These are phyloP conservation scores for Saxidomus purpurata DNA, from an alignment of 1,140 invertebrate genomes.

Conservation along the genomic window DNA sequence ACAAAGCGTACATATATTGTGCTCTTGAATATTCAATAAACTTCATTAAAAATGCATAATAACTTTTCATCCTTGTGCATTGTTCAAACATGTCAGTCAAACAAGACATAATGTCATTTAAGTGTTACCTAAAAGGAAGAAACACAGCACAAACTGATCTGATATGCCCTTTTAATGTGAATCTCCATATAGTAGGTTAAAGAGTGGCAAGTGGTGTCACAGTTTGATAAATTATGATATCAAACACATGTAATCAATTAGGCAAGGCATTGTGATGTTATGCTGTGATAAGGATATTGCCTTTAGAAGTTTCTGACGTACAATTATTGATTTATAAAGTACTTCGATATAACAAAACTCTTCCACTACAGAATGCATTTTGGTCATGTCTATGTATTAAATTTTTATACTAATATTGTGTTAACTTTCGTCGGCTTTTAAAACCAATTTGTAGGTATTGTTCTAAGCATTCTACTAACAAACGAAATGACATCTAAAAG, in stretches of 20 bases:
- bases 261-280: not conserved
- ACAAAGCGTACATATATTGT: not conserved
- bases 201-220: not conserved
- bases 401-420: no score
- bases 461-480: no score
- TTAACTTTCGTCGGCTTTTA: no score
- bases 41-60: constrained; percentile 1
- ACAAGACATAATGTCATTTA: not conserved
- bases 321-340: no score
- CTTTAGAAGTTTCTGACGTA: no score
- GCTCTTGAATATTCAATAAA: not conserved
- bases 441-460: no score
- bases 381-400: no score
- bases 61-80: not conserved
- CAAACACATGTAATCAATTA: not conserved
- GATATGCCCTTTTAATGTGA: not conserved
- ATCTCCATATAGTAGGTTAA: not conserved
- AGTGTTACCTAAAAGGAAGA: not conserved
- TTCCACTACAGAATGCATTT: no score
- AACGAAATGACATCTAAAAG: no score
- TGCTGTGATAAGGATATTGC: no score
- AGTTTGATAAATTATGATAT: not conserved
- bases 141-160: constrained; percentile 6
- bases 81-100: not conserved
- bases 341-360: no score